Evolutionary conservation across 2,113 vertebrate genomes (phyloP).

Genomic region (Sigmodon hispidus): DNA sequence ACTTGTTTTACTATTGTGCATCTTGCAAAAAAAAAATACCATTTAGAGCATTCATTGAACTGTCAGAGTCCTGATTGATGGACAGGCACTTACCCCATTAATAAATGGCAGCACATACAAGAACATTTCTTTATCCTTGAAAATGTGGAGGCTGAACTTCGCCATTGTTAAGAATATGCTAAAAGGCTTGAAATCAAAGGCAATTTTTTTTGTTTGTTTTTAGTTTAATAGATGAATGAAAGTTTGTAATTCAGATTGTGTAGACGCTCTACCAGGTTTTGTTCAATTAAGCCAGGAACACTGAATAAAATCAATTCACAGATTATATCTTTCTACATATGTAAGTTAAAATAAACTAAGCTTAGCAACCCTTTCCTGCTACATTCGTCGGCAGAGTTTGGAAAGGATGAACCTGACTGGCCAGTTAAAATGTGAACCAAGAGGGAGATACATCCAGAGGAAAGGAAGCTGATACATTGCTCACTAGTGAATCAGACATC

Average conservation of each 20-base stretch:
- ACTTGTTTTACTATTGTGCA: conserved; percentile 75
- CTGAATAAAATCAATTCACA: conserved; percentile 12
- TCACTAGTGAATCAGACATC: conserved; percentile 71
- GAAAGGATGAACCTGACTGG: conserved; percentile 44
- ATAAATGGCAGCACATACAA: conserved; percentile 67
- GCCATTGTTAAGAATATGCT: conserved; percentile 57
- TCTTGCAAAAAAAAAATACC: conserved; percentile 75
- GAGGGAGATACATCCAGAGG: conserved; percentile 31
- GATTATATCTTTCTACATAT: conserved; percentile 22
- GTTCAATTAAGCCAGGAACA: conserved; percentile 51
- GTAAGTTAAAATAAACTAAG: conserved; percentile 36
- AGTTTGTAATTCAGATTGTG: conserved; percentile 57
- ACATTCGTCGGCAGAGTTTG: conserved; percentile 17
- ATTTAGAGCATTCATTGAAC: conserved; percentile 72
- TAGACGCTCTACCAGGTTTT: conserved; percentile 37
- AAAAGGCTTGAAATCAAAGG: conserved; percentile 59
- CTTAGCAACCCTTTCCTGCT: conserved; percentile 45
- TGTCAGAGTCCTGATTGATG: conserved; percentile 75
- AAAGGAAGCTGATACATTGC: conserved; percentile 67
- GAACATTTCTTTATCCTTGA: conserved; percentile 53
- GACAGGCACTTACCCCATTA: conserved; percentile 76
- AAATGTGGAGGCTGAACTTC: conserved; percentile 52
- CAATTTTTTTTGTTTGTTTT: neutral
- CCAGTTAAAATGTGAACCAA: conserved; percentile 47
- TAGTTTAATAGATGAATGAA: conserved; percentile 45